These are phyloP conservation scores for Parauchenoglanis punctatus DNA, from an alignment of 2,797 vertebrate species.

Conservation along the genomic window DNA sequence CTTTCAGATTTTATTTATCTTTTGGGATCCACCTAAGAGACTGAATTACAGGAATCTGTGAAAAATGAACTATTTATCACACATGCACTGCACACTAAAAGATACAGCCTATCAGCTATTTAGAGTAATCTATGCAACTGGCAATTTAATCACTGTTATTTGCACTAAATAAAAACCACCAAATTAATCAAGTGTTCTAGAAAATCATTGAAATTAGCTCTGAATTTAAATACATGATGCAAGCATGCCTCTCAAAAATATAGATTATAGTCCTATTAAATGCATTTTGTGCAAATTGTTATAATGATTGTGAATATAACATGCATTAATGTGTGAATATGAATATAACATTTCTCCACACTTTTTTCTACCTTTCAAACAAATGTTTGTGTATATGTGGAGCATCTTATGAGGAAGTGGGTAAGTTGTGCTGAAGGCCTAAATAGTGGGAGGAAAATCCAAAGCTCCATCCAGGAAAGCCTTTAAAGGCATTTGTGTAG, in stretches of 20 bases:
- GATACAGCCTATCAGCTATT: slow-evolving; percentile 12
- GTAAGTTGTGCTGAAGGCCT: neutral
- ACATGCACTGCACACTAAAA: neutral
- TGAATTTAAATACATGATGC: slow-evolving; percentile 17
- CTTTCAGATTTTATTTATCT: slow-evolving; percentile 6
- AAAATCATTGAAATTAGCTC: neutral
- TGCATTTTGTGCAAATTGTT: neutral
- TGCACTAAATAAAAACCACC: slow-evolving; percentile 7
- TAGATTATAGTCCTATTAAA: slow-evolving; percentile 14
- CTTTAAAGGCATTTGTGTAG: neutral
- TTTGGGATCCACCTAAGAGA: neutral
- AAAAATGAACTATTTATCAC: slow-evolving; percentile 16
- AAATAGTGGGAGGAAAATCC: neutral
- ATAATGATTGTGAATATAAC: neutral
- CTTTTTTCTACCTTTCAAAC: neutral
- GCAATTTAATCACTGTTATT: slow-evolving; percentile 25
- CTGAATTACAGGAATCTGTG: slow-evolving; percentile 1
- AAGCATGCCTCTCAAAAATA: neutral
- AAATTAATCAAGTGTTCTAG: slow-evolving; percentile 2
- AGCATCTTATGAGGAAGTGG: neutral
- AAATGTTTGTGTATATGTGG: slow-evolving; percentile 2
- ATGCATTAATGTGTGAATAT: too few relatives aligned
- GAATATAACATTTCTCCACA: neutral
- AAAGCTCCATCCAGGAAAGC: neutral
- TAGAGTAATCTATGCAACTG: slow-evolving; percentile 17